Conservation (phyloP, 1,140 invertebrate species). For the Drosophila kikkawai region DNA sequence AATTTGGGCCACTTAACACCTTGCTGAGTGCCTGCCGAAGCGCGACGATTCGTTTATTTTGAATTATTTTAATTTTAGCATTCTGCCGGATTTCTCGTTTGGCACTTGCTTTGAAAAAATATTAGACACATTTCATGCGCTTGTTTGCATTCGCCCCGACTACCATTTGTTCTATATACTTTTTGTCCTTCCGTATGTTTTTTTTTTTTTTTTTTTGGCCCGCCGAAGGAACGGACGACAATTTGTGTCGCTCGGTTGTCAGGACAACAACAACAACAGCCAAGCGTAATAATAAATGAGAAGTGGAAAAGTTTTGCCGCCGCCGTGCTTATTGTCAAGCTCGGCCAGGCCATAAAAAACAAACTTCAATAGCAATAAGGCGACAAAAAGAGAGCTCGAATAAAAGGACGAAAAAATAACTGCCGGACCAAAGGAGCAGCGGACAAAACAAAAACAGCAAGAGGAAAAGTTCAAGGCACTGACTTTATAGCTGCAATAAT, state of each 20-base stretch:
- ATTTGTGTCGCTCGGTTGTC: slow-evolving; percentile 73
- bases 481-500: slow-evolving; percentile 83
- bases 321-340: slow-evolving; percentile 81
- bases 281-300: slow-evolving; percentile 80
- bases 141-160: slow-evolving; percentile 60
- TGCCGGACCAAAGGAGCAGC: slow-evolving; percentile 63
- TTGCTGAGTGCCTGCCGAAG: slow-evolving; percentile 69
- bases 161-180: slow-evolving; percentile 47
- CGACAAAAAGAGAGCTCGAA: slow-evolving; percentile 64
- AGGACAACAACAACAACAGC: slow-evolving; percentile 61
- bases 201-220: slow-evolving; percentile 3
- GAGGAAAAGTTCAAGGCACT: slow-evolving; percentile 79
- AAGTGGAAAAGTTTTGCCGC: slow-evolving; percentile 80
- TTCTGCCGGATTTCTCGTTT: slow-evolving; percentile 23
- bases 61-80: slow-evolving; percentile 71
- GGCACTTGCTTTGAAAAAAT: slow-evolving; percentile 22
- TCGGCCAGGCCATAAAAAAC: slow-evolving; percentile 80
- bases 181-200: slow-evolving; percentile 7
- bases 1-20: slow-evolving; percentile 78
- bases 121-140: slow-evolving; percentile 58
- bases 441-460: slow-evolving; percentile 44
- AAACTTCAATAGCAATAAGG: slow-evolving; percentile 81
- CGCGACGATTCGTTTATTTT: slow-evolving; percentile 72
- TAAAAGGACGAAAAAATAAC: slow-evolving; percentile 40
- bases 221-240: slow-evolving; percentile 48